Evolutionary conservation across 1,140 invertebrate genomes (phyloP).

Genomic region (Drosophila truncata): DNA sequence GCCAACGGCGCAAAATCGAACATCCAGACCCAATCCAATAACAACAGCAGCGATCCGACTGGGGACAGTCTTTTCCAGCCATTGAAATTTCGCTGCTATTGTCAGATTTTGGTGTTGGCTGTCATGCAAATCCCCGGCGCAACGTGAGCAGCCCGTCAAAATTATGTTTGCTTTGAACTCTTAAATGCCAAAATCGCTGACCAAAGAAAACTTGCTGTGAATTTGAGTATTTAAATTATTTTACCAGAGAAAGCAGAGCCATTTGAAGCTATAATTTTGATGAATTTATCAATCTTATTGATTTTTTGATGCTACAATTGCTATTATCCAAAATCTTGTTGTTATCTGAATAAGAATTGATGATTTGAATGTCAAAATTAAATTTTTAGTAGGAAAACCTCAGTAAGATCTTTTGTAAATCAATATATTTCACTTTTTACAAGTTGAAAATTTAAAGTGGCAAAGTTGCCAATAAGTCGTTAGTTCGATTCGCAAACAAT

Average conservation of each 20-base stretch:
- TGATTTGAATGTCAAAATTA: background rate
- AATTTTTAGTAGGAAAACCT: background rate
- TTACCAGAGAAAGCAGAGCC: too few species aligned
- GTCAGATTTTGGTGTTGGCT: conserved; percentile 69
- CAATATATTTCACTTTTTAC: background rate
- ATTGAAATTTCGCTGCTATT: conserved; percentile 70
- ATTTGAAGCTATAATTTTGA: background rate
- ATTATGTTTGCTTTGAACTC: conserved; percentile 60
- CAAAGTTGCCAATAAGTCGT: conserved; percentile 29
- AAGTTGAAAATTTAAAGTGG: background rate
- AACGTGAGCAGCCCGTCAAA: conserved; percentile 64
- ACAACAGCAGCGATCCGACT: conserved; percentile 19
- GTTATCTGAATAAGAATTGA: background rate
- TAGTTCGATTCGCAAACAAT: conserved; percentile 52
- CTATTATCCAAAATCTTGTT: background rate
- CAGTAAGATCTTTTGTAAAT: background rate
- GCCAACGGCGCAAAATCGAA: conserved; percentile 77
- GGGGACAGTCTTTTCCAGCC: conserved; percentile 48
- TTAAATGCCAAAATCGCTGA: conserved; percentile 35
- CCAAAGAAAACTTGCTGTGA: background rate
- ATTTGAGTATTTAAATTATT: conserved; percentile 14
- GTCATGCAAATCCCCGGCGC: conserved; percentile 59
- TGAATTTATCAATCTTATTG: background rate
- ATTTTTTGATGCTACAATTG: background rate
- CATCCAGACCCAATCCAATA: conserved; percentile 37